Evolutionary conservation across 2,113 vertebrate genomes (phyloP), one percentile per base, ranked within the genome.

Genomic region (Athene noctua): DNA sequence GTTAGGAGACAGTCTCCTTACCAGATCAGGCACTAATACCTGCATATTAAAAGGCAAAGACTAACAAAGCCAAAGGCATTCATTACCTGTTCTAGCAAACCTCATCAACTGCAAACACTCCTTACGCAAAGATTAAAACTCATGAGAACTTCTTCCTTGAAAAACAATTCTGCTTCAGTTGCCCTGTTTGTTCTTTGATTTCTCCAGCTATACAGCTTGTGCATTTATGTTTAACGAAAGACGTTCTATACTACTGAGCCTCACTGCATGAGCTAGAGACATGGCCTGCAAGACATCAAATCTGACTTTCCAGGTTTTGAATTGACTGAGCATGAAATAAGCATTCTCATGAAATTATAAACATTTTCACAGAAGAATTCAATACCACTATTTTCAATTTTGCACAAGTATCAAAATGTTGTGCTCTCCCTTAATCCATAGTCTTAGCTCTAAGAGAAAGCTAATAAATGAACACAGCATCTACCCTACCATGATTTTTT

Each of bases 221-320:
- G 29, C 9, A 4, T 20, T 61, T 16, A 0, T 4, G 26, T 46
- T 21, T 44, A 26, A 47, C 13, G 5, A 5, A 63, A 23, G 0
- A 0, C 32, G 7, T 1, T 1, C 5, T 18, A 25, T 5, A 2
- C 36, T 13, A 2, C 30, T 38, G n/a, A 57, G 42, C 6, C 61
- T 49, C 2, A 3, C 17, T 7, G 16, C 11, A 11, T 3, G 19
- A n/a, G 49, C 40, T 29, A 54, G 8, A 80, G 61, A 42, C 14
- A 2, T 13, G 5, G 52, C 20, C 40, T 18, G n/a, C 15, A 23
- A 38, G 63, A 32, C 0, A 0, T 15, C 42, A 54, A 3, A 10
- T 5, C 29, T 30, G 29, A 51, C 6, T 38, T 27, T 12, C 26
- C 40, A n/a, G 19, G 18, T 26, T 55, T 6, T 9, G 46, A 30